Evolutionary conservation across 2,888 invertebrate species (phyloP), one percentile per base, ranked within the genome.

Genomic region (Eledona agricola): DNA sequence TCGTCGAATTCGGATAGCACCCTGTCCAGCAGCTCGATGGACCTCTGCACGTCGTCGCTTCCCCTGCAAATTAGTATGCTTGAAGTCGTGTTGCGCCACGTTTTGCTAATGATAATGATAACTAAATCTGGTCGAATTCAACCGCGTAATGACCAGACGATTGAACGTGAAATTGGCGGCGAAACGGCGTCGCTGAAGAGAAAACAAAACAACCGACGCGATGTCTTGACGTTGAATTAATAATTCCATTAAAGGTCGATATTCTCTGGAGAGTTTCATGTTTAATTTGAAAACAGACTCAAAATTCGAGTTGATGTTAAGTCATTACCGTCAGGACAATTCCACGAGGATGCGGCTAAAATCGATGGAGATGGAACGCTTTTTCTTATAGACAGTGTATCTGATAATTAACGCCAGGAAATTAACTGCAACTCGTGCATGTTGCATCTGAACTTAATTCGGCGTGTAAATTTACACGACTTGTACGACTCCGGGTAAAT

Each of bases 1-100:
- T 92, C 92, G 83, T 93, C 93, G 82, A 92, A 93, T 80, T 93
- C 92, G 67, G 91, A 91, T 77, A 93, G 81, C 77, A 93, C 92
- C 74, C 89, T 88, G 81, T 93, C 93, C 79, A 93, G 81, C 69
- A 92, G 83, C 79, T 91, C 91, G 80, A 93, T 83, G 65, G 91
- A 91, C 75, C 90, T 86, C 79, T 92, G 91, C 75, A 93, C 90
- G 78, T 92, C 92, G 78, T 91, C 91, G 78, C 87, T 85, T 79
- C 89, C 89, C 82, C 66, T 85, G 85, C 64, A 57, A 55, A 58
- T 62, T 42, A 47, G 12, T 23, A 4, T 15, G n/a, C n/a, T n/a
- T n/a, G n/a, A n/a, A n/a, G n/a, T n/a, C n/a, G n/a, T n/a, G n/a
- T n/a, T n/a, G n/a, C n/a, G n/a, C n/a, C n/a, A n/a, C n/a, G n/a